These are phyloP conservation scores for Epinotia ramella DNA, from an alignment of 2,888 invertebrate species.

Conservation along the genomic window DNA sequence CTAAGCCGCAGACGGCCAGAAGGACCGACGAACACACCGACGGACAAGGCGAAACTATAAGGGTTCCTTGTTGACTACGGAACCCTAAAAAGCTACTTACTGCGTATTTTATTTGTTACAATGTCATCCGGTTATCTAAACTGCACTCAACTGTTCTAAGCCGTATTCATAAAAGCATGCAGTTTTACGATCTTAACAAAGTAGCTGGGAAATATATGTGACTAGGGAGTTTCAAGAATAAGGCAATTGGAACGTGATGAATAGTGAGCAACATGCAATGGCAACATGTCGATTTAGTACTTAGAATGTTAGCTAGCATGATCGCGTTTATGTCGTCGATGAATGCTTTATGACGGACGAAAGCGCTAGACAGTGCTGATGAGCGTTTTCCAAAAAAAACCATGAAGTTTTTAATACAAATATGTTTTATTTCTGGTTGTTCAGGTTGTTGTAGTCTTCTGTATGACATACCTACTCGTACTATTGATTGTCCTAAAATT, in stretches of 20 bases:
- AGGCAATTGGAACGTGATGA: constrained; percentile 10
- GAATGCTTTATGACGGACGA: no score
- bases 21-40: no score
- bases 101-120: neutral
- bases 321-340: neutral
- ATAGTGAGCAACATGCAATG: neutral
- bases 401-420: no score
- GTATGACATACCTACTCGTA: no score
- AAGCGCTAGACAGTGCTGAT: no score
- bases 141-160: neutral
- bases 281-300: neutral
- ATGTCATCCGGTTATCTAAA: constrained; percentile 9
- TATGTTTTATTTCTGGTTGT: no score
- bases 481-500: no score
- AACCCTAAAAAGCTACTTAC: neutral
- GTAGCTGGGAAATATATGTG: constrained; percentile 11
- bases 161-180: neutral
- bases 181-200: constrained; percentile 22
- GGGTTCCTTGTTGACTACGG: no score
- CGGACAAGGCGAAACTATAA: no score
- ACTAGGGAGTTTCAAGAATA: constrained; percentile 20
- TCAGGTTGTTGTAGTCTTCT: no score
- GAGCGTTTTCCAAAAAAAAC: no score
- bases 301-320: neutral
- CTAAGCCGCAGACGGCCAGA: no score